Base-by-base conservation (phyloP, 92 coral and sea anemone species). In the Diadumene lineata region DNA sequence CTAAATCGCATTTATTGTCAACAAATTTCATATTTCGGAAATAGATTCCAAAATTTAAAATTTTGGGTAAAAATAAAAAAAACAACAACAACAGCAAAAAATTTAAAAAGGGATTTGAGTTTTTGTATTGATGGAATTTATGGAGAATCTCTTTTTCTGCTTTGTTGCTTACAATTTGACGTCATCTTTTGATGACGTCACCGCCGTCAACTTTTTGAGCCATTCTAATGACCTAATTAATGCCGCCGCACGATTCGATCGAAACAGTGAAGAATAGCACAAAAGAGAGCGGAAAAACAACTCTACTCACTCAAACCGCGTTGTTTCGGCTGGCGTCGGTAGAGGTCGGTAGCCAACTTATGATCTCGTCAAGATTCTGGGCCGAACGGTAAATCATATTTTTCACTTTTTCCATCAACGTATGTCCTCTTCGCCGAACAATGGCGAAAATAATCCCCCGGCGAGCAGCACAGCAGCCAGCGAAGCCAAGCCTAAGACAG, bases 371-470 rank as follows among this genome's bases (percentile, higher is more conserved):
- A 78, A 69, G 76, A 78, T 78, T 29, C 72, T 67, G 82, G 82
- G 82, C 76, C 63, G 65, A 94, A 91, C 94, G 74, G 91, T 92
- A 89, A 87, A 89, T 71, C 90, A 87, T 63, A 22, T 96, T 74
- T 83, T 88, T 13, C 84, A 84, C 63, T 92, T 86, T 70, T 77
- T 96, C 69, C 93, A 94, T 84, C n/a, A n/a, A n/a, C 97, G 99
- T 91, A 92, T 96, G 97, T 87, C 97, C 85, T 83, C 99, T 73
- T 76, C 90, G 87, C 79, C 97, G 70, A 77, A 74, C 58, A 85
- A 85, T 79, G 90, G 77, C 63, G 76, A 63, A 55, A 38, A 76
- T 34, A 81, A 68, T 15, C 43, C 67, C 61, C 43, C 79, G 32
- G 13, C 32, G 38, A 46, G 66, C 26, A 66, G 78, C 56, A 51